phyloP scores from a whole-genome alignment of 2,113 vertebrate genomes.

The Clupea harengus region DNA sequence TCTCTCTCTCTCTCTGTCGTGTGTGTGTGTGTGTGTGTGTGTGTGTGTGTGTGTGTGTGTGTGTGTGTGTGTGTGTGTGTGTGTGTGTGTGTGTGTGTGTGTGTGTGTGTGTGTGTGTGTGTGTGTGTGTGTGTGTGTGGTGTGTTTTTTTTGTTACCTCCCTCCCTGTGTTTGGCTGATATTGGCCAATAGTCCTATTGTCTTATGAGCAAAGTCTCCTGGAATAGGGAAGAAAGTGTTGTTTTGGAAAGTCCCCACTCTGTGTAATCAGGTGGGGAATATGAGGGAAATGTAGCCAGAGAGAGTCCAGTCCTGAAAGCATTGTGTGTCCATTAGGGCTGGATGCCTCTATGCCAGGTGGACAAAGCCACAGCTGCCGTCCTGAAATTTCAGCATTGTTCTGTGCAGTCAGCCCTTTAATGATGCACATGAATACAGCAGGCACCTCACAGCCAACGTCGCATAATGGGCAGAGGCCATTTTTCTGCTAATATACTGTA shows the following conservation, averaged over 20 bases:
- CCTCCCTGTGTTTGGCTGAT: not conserved
- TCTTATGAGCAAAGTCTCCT: not conserved
- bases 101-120: too few relatives aligned
- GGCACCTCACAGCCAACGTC: not conserved
- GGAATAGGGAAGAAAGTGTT: not conserved
- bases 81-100: not conserved
- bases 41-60: too few relatives aligned
- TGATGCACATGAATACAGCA: not conserved
- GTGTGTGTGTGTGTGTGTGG: too few relatives aligned
- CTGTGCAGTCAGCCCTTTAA: slow-evolving; percentile 1
- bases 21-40: too few relatives aligned
- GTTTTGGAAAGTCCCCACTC: not conserved
- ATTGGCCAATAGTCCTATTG: not conserved
- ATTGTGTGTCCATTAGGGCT: not conserved
- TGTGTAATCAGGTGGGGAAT: not conserved
- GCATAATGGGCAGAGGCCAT: slow-evolving; percentile 2
- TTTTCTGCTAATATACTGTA: not conserved
- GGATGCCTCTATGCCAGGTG: not conserved
- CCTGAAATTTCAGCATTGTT: slow-evolving; percentile 12
- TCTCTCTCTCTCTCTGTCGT: not conserved
- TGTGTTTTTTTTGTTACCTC: not conserved
- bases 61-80: too few relatives aligned
- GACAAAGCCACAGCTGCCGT: not conserved
- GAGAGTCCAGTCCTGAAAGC: not conserved
- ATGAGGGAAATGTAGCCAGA: not conserved